Percentiles rank a stretch among this genome's conserved stretches.
These are phyloP conservation scores for Alviniconcha strummeri DNA, from an alignment of 2,888 invertebrate genomes.

Conservation along the genomic window DNA sequence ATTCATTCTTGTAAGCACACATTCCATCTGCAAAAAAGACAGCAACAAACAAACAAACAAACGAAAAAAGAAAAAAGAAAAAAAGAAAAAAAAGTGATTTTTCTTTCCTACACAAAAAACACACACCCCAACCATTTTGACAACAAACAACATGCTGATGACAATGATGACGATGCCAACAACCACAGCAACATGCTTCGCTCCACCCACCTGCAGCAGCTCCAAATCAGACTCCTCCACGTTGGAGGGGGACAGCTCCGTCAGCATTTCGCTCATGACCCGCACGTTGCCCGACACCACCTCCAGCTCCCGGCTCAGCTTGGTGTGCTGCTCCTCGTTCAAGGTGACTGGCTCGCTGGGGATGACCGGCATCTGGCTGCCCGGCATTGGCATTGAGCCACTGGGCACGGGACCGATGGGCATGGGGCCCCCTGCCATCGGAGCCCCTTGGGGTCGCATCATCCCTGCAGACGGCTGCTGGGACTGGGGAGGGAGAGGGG, in stretches of 20 bases:
- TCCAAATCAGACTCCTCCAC: slow-evolving; percentile 92
- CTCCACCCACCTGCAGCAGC: slow-evolving; percentile 82
- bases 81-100: neutral
- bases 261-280: slow-evolving; percentile 96
- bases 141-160: too few relatives aligned
- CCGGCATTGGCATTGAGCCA: slow-evolving; percentile 15
- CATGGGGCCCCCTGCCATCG: neutral
- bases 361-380: slow-evolving; percentile 46
- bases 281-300: slow-evolving; percentile 95
- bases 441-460: neutral
- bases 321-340: slow-evolving; percentile 88
- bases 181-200: too few relatives aligned
- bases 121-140: too few relatives aligned
- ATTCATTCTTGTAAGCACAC: too few relatives aligned
- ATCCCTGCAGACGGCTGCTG: neutral
- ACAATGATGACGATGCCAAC: too few relatives aligned
- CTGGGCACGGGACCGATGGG: neutral
- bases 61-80: neutral
- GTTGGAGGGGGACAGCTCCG: slow-evolving; percentile 87
- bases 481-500: neutral
- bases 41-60: too few relatives aligned
- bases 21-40: too few relatives aligned
- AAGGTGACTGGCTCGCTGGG: slow-evolving; percentile 63
- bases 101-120: too few relatives aligned
- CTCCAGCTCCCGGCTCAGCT: slow-evolving; percentile 92